phyloP scores from a whole-genome alignment of 2,797 vertebrate species.

The Selene dorsalis region DNA sequence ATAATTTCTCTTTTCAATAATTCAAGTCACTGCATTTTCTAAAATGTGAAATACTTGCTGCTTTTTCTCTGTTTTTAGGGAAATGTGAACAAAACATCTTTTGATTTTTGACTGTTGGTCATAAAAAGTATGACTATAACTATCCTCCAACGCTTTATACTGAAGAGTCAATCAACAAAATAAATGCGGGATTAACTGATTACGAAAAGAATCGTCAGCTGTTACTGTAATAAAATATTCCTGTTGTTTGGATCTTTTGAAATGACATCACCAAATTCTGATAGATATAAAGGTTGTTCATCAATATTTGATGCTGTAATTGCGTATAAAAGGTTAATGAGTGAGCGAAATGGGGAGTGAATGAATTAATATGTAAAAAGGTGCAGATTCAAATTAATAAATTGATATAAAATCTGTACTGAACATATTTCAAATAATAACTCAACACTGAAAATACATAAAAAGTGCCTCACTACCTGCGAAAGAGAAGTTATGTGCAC shows the following conservation, averaged over 20 bases:
- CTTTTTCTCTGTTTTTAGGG: background rate
- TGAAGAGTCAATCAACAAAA: background rate
- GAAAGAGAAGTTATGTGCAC: background rate
- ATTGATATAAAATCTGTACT: background rate
- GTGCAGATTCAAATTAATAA: background rate
- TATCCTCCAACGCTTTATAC: background rate
- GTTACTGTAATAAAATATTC: background rate
- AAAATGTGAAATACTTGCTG: slow-evolving; percentile 8
- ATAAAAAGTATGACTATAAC: background rate
- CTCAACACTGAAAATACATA: background rate
- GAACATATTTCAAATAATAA: background rate
- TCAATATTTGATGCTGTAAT: background rate
- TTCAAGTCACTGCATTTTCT: background rate
- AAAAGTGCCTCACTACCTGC: background rate
- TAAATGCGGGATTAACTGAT: background rate
- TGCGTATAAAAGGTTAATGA: background rate
- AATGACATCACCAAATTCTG: background rate
- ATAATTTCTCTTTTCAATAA: slow-evolving; percentile 7
- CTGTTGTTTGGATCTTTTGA: slow-evolving; percentile 7
- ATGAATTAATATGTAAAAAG: background rate
- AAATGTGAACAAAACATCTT: background rate
- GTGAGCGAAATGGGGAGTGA: background rate
- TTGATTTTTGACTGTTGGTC: background rate
- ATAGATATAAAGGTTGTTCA: background rate
- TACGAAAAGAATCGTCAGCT: background rate